Percentiles rank a stretch among this genome's conserved stretches.
These are phyloP conservation scores for Octomys mimax DNA, from an alignment of 2,797 vertebrate species.

Conservation along the genomic window DNA sequence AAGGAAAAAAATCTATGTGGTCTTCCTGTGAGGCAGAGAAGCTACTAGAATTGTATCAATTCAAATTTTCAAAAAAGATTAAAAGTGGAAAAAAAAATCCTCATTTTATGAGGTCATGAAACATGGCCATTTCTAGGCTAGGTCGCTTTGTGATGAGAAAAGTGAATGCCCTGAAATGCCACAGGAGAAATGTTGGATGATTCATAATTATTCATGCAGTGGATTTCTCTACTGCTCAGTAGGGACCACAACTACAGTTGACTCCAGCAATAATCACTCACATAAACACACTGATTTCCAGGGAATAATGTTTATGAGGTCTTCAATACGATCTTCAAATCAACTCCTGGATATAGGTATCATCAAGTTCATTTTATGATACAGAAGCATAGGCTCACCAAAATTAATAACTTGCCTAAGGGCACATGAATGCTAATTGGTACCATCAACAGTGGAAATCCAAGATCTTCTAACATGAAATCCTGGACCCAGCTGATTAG, in stretches of 20 bases:
- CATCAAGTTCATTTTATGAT: constrained; percentile 18
- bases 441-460: not conserved
- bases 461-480: constrained; percentile 23
- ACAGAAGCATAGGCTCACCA: not conserved
- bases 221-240: not conserved
- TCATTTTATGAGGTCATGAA: constrained; percentile 55
- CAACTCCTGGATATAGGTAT: not conserved
- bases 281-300: constrained; percentile 34
- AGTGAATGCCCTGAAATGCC: constrained; percentile 52
- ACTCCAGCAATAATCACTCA: not conserved
- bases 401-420: constrained; percentile 3
- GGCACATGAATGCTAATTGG: not conserved
- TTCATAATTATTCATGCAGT: not conserved
- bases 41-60: constrained; percentile 38
- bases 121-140: constrained; percentile 59
- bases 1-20: constrained; percentile 48
- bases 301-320: constrained; percentile 37
- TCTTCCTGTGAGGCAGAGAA: constrained; percentile 66
- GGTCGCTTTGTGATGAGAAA: constrained; percentile 52
- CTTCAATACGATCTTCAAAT: constrained; percentile 6
- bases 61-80: constrained; percentile 53
- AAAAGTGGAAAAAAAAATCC: not conserved
- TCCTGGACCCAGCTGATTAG: not conserved
- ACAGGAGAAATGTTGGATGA: not conserved
- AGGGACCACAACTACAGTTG: not conserved